Evolutionary conservation across 2,888 invertebrate species (phyloP).

Genomic region (Philonicus albiceps): DNA sequence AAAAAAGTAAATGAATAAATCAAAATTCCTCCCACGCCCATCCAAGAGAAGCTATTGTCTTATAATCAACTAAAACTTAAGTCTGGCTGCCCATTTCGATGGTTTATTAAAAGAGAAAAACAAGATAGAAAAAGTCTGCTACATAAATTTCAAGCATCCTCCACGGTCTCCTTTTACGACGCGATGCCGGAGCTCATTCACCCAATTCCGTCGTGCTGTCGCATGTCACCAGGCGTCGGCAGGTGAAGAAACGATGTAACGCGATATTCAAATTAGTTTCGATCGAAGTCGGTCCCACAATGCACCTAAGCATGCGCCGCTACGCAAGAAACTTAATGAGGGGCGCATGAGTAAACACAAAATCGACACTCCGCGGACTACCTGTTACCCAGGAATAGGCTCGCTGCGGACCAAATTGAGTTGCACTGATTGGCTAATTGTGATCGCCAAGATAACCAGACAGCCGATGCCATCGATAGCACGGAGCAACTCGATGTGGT

Average conservation of each 20-base stretch:
- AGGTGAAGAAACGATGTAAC: not conserved
- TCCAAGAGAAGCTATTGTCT: not conserved
- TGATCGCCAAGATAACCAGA: not conserved
- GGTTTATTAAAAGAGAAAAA: not conserved
- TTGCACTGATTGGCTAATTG: not conserved
- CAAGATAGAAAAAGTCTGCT: not conserved
- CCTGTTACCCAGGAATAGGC: not conserved
- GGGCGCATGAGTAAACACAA: not conserved
- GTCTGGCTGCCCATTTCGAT: not conserved
- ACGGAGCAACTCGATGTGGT: not conserved
- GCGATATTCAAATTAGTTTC: not conserved
- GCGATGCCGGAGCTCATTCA: not conserved
- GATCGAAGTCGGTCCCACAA: not conserved
- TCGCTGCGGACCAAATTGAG: not conserved
- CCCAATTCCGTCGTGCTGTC: not conserved
- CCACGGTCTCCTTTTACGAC: not conserved
- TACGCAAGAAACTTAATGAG: not conserved
- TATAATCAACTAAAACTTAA: not conserved
- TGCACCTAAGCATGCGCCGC: not conserved
- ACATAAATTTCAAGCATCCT: not conserved
- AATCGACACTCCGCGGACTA: not conserved
- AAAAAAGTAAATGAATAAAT: not conserved
- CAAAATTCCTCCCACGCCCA: not conserved
- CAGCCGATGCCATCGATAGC: not conserved
- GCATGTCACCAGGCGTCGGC: not conserved